These are phyloP conservation scores for Poeciliopsis prolifica DNA, from an alignment of 2,113 vertebrate genomes.

Conservation along the genomic window DNA sequence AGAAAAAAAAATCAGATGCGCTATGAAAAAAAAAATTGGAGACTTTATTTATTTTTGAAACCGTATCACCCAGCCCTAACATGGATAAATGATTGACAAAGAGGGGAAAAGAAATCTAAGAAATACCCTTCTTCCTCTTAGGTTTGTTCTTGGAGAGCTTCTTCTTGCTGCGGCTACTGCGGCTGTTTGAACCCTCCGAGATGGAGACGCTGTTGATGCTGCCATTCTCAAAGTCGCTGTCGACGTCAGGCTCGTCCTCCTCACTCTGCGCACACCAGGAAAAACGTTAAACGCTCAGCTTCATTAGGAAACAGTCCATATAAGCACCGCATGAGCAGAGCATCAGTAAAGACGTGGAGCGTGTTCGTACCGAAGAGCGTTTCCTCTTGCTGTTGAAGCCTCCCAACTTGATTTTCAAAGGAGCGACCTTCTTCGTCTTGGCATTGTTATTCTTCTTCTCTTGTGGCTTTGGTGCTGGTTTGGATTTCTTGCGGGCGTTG, in stretches of 20 bases:
- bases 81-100: no score
- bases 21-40: no score
- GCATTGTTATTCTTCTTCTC: slow-evolving; percentile 91
- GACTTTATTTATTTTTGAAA: no score
- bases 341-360: background rate
- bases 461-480: slow-evolving; percentile 85
- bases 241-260: slow-evolving; percentile 95
- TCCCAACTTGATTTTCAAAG: slow-evolving; percentile 97
- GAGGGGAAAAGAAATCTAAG: no score
- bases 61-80: no score
- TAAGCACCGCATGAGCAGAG: no score
- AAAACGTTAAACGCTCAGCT: background rate
- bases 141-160: slow-evolving; percentile 88
- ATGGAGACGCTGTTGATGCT: slow-evolving; percentile 97
- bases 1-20: no score
- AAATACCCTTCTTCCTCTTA: slow-evolving; percentile 90
- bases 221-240: slow-evolving; percentile 95
- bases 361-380: slow-evolving; percentile 89
- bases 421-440: slow-evolving; percentile 97
- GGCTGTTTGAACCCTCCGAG: slow-evolving; percentile 96
- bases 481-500: slow-evolving; percentile 87
- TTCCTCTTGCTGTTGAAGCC: slow-evolving; percentile 98
- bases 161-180: slow-evolving; percentile 93
- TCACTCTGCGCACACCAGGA: slow-evolving; percentile 83
- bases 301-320: background rate